Evolutionary conservation across 2,797 vertebrate species (phyloP).

Genomic region (Pogonophryne albipinna): DNA sequence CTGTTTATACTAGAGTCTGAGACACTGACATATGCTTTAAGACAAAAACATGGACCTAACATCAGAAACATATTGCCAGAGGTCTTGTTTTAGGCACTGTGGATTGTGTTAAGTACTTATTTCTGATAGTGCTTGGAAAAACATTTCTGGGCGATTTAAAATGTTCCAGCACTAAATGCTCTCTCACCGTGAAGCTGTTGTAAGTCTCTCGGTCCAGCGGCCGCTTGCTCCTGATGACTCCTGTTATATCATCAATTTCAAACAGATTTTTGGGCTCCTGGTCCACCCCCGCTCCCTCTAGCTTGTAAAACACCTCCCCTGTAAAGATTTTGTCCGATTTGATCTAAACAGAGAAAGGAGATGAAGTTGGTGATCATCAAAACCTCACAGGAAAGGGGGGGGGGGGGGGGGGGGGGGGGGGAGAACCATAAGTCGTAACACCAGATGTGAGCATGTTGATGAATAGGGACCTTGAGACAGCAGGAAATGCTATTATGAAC

Average conservation of each 20-base stretch:
- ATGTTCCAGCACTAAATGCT: slow-evolving; percentile 14
- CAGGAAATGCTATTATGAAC: slow-evolving; percentile 52
- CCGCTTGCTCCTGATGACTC: slow-evolving; percentile 91
- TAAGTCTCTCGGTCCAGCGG: slow-evolving; percentile 94
- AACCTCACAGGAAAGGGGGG: slow-evolving; percentile 14
- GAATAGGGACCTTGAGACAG: slow-evolving; percentile 47
- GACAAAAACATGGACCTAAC: slow-evolving; percentile 48
- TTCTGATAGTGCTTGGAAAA: slow-evolving; percentile 30
- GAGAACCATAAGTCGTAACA: slow-evolving; percentile 43
- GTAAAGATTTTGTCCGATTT: slow-evolving; percentile 95
- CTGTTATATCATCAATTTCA: slow-evolving; percentile 93
- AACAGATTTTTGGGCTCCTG: slow-evolving; percentile 94
- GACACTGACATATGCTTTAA: slow-evolving; percentile 59
- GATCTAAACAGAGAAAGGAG: slow-evolving; percentile 84
- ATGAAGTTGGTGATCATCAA: slow-evolving; percentile 35
- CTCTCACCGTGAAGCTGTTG: slow-evolving; percentile 90
- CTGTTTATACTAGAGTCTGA: slow-evolving; percentile 51
- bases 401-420: background rate
- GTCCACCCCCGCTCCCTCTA: slow-evolving; percentile 95
- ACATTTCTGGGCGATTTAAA: slow-evolving; percentile 30
- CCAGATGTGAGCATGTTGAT: slow-evolving; percentile 69
- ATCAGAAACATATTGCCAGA: slow-evolving; percentile 29
- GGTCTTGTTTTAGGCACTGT: slow-evolving; percentile 6
- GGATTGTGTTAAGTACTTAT: slow-evolving; percentile 23
- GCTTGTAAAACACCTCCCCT: slow-evolving; percentile 94